Evolutionary conservation across 2,797 vertebrate species (phyloP), one percentile per base, ranked within the genome.

Genomic region (Acrossocheilus fasciatus): DNA sequence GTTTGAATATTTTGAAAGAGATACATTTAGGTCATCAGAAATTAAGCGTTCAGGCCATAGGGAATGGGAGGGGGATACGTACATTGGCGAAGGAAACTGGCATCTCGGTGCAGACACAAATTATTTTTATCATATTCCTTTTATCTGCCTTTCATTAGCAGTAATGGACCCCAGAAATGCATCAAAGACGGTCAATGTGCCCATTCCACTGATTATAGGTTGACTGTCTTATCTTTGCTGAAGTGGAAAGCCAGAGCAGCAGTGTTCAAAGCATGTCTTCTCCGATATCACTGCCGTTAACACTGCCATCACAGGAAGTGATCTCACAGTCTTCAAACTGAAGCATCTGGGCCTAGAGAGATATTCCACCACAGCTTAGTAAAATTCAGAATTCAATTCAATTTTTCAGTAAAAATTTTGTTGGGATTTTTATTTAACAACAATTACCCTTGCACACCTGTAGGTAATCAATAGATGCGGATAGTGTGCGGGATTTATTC

Each of bases 1-100:
- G 87, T 87, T 88, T 81, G 81, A 89, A 87, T 87, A 79, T 88
- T 90, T 89, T 86, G 82, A 82, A 86, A 83, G 82, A 23, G 18
- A 57, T 77, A 84, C 86, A 75, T 87, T 91, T 90, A 84, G 88
- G 88, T 88, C 86, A 88, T 84, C 85, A 85, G 84, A 88, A 89
- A 89, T 85, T 85, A 87, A 90, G 80, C 2, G 74, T 79, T 57
- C 18, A 57, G 79, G 18, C 72, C 39, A 2, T 20, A 14, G 62
- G 85, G 75, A 79, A n/a, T 54, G 72, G 85, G 64, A 76, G 62
- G 66, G 50, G 66, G 59, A 77, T 59, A 39, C 36, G 2, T 45
- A 77, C 23, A 36, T 66, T 88, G 83, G 80, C 34, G 12, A 73
- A 79, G 62, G 77, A 70, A 41, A 76, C 68, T 54, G 64, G 64